Percentiles rank a stretch among this genome's conserved stretches.
Evolutionary conservation across 1,140 invertebrate genomes (phyloP).

Genomic region (Lepidurus packardi): DNA sequence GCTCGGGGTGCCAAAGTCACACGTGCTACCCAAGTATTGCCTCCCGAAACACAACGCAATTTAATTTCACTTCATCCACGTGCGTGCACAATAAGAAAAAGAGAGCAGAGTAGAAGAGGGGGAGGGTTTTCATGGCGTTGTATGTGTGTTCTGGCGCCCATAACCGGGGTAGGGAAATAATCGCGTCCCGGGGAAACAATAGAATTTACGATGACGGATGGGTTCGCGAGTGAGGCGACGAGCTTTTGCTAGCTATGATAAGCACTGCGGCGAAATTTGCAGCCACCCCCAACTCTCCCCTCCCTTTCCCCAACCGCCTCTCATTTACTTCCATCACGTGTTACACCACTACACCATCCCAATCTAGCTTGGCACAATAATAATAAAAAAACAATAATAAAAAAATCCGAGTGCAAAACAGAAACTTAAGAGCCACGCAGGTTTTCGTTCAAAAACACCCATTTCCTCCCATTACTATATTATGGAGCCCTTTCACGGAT

Average conservation of each 20-base stretch:
- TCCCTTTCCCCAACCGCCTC: background rate
- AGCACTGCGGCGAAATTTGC: constrained; percentile 7
- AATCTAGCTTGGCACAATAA: background rate
- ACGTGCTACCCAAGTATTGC: background rate
- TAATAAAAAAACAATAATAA: background rate
- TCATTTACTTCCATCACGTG: constrained; percentile 19
- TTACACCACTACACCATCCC: background rate
- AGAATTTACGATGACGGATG: constrained; percentile 21
- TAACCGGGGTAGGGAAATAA: constrained; percentile 9
- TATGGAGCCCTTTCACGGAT: background rate
- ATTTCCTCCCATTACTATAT: background rate
- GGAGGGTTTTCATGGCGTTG: background rate
- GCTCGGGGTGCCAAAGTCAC: constrained; percentile 9
- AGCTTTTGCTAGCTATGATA: constrained; percentile 7
- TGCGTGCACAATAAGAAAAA: background rate
- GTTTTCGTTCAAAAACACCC: background rate
- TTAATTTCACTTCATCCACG: background rate
- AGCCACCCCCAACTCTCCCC: background rate
- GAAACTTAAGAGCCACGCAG: background rate
- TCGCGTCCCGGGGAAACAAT: constrained; percentile 13
- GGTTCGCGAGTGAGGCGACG: background rate
- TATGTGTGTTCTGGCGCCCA: background rate
- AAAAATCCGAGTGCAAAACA: constrained; percentile 1
- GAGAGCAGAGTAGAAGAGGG: background rate
- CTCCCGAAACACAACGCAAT: background rate